phyloP scores from a whole-genome alignment of 2,113 vertebrate genomes.

The Nesogale talazaci region DNA sequence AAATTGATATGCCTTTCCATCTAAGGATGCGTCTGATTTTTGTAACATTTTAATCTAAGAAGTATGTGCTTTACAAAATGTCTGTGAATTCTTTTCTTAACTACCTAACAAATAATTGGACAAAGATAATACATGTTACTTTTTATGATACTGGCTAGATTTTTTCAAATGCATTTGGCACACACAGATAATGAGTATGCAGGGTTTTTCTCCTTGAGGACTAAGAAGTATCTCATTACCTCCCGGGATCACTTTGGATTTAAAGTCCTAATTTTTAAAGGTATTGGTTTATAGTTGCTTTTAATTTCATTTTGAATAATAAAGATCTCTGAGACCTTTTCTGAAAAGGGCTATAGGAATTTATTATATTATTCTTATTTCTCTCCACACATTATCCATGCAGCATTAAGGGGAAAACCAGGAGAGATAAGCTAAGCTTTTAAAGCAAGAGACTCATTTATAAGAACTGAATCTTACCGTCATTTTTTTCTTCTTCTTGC shows the following conservation, averaged over 20 bases:
- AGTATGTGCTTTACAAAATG: conserved; percentile 19
- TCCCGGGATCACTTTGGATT: conserved; percentile 49
- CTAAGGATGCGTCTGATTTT: background rate
- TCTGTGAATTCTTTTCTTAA: conserved; percentile 32
- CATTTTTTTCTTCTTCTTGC: conserved; percentile 41
- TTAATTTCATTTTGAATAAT: conserved; percentile 70
- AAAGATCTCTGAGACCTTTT: conserved; percentile 45
- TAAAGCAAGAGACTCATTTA: conserved; percentile 75
- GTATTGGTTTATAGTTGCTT: conserved; percentile 61
- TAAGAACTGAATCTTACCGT: conserved; percentile 68
- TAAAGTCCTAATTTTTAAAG: conserved; percentile 61
- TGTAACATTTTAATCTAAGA: conserved; percentile 48
- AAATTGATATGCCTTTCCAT: conserved; percentile 25
- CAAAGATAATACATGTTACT: background rate
- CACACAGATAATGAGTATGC: background rate
- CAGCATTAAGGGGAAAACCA: conserved; percentile 74
- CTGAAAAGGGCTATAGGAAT: conserved; percentile 64
- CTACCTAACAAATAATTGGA: conserved; percentile 36
- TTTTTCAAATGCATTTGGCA: conserved; percentile 16
- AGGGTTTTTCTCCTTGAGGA: conserved; percentile 9
- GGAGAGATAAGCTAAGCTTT: conserved; percentile 75
- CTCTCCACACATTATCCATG: conserved; percentile 54
- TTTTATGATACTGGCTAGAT: conserved; percentile 32
- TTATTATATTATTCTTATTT: conserved; percentile 36
- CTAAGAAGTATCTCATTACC: conserved; percentile 53